Conservation (phyloP, 2,888 invertebrate genomes). For the Pherbina coryleti region DNA sequence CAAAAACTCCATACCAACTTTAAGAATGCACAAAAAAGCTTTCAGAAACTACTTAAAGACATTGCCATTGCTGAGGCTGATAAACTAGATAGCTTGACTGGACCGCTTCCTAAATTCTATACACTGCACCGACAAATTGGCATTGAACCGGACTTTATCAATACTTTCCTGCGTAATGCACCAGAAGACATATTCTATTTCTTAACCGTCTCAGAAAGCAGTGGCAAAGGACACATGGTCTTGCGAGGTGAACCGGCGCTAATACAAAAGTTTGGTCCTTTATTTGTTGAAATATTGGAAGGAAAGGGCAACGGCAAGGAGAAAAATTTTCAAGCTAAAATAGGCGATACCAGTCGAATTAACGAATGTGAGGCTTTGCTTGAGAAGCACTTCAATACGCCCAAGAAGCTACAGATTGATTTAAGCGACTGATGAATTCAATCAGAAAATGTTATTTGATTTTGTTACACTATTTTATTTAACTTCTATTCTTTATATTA, state of each 20-base stretch:
- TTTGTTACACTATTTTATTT: no score
- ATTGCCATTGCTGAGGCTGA: conserved; percentile 78
- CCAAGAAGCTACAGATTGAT: not conserved
- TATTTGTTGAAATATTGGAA: conserved; percentile 77
- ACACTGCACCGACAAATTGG: conserved; percentile 80
- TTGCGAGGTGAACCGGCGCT: conserved; percentile 69
- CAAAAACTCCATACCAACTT: conserved; percentile 80
- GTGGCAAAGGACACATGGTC: conserved; percentile 72
- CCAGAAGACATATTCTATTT: conserved; percentile 74
- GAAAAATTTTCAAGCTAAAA: conserved; percentile 83
- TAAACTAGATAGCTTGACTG: conserved; percentile 72
- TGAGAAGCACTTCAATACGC: conserved; percentile 72
- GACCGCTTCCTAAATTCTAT: conserved; percentile 73
- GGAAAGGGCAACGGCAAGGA: conserved; percentile 84
- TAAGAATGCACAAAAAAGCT: conserved; percentile 76
- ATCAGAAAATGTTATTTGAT: no score
- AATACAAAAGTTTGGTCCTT: conserved; percentile 65
- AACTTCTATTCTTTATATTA: no score
- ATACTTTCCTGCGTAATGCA: conserved; percentile 76
- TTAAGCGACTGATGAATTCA: no score
- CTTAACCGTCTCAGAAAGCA: conserved; percentile 78
- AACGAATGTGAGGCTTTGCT: conserved; percentile 76
- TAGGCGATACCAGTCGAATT: conserved; percentile 76
- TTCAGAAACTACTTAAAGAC: conserved; percentile 77
- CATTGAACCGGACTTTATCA: conserved; percentile 80